Conservation (phyloP, 1,140 invertebrate species). For the Leptonema lineaticorne region DNA sequence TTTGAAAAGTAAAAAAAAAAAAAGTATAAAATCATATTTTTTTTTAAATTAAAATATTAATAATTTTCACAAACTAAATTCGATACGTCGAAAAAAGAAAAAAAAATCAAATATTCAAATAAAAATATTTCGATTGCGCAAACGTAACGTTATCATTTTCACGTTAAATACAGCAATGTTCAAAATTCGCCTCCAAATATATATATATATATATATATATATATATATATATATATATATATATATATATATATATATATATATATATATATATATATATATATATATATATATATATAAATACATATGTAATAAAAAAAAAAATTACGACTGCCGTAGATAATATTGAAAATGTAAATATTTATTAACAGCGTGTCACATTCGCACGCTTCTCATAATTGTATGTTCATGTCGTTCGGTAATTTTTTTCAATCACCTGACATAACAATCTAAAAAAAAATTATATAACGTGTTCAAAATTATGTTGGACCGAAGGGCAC, state of each 20-base stretch:
- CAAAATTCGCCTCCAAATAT: too few species aligned
- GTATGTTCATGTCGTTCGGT: conserved; percentile 5
- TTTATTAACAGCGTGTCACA: neutral
- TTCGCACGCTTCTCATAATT: conserved; percentile 17
- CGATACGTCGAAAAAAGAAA: too few species aligned
- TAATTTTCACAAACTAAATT: too few species aligned
- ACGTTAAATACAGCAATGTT: too few species aligned
- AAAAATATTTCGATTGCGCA: too few species aligned
- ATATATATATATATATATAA: neutral
- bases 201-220: neutral
- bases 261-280: neutral
- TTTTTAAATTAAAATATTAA: too few species aligned
- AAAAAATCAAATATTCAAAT: too few species aligned
- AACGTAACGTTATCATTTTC: too few species aligned
- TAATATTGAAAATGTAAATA: conserved; percentile 14
- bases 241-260: neutral
- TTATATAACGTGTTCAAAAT: too few species aligned
- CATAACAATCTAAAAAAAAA: neutral
- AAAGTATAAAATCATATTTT: too few species aligned
- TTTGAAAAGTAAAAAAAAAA: too few species aligned
- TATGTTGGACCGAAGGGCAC: too few species aligned
- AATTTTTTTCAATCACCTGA: conserved; percentile 3
- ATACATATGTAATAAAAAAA: neutral
- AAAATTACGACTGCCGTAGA: conserved; percentile 1
- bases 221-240: neutral